Evolutionary conservation across 2,797 vertebrate genomes (phyloP).

Genomic region (Gobio occitaniae): DNA sequence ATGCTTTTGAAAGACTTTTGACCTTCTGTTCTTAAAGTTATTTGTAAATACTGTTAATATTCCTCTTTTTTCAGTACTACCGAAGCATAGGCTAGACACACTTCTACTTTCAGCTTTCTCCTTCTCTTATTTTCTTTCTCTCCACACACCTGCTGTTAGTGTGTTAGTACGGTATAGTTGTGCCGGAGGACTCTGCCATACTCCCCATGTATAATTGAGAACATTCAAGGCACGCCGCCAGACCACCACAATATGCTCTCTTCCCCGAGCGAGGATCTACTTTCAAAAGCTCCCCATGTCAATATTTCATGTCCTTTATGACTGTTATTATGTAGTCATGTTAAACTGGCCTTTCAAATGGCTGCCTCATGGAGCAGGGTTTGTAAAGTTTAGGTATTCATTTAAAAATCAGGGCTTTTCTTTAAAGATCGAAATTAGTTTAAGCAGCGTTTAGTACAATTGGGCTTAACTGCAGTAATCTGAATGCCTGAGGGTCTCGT

Average conservation of each 20-base stretch:
- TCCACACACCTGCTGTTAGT: constrained; percentile 14
- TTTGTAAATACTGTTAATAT: neutral
- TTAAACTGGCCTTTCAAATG: constrained; percentile 6
- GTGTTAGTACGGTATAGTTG: neutral
- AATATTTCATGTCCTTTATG: constrained; percentile 55
- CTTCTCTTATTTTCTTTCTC: neutral
- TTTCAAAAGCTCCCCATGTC: constrained; percentile 52
- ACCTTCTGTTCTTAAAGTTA: neutral
- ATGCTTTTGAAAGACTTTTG: neutral
- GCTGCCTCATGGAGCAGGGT: neutral
- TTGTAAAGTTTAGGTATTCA: neutral
- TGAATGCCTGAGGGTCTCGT: neutral
- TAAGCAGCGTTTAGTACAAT: neutral
- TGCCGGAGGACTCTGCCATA: constrained; percentile 27
- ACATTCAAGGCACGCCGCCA: constrained; percentile 36
- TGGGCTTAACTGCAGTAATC: constrained; percentile 8
- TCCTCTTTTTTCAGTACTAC: neutral
- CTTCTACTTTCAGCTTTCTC: neutral
- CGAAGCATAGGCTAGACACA: neutral
- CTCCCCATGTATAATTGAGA: constrained; percentile 70
- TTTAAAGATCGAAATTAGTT: neutral
- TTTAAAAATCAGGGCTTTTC: neutral
- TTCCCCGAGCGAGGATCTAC: constrained; percentile 44
- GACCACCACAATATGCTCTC: constrained; percentile 44
- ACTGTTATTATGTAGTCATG: constrained; percentile 30